Evolutionary conservation across 2,888 invertebrate species (phyloP), one percentile per base, ranked within the genome.

Genomic region (Acanthosepion lycidas): DNA sequence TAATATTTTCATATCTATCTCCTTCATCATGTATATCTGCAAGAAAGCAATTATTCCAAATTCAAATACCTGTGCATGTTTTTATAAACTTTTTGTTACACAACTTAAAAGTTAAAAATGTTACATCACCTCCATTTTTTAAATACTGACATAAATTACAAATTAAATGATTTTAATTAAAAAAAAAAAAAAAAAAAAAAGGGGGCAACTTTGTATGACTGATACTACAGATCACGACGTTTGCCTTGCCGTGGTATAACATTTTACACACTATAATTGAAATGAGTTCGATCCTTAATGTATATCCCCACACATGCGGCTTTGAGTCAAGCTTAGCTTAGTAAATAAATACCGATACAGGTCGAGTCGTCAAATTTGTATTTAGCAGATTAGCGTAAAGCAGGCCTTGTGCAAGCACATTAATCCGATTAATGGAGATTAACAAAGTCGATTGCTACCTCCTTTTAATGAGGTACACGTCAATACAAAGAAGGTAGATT

Each of bases 301-400:
- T 15, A 8, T 3, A 18, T 6, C 78, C n/a, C 4, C 26, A 64
- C 42, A 78, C 6, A 8, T 8, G 20, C 18, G 55, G 55, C 55
- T 18, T 23, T 59, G 78, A 33, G 78, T 78, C 78, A 33, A n/a
- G 12, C n/a, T 78, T 33, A 78, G 12, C 3, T 78, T 15, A 78
- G 78, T 78, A 15, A 78, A 15, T 78, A n/a, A 78, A 78, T 78
- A 78, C 78, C n/a, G 78, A 78, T 78, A 78, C n/a, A 78, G 78
- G 78, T 78, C 78, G n/a, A 78, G 78, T 78, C 78, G 15, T 78
- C 78, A 78, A 78, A 78, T 78, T 78, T 78, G n/a, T n/a, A 78
- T 78, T 78, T 78, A 78, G n/a, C n/a, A 78, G 78, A 78, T 78
- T 78, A n/a, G 78, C 33, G n/a, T 78, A 78, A 78, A 78, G n/a